Evolutionary conservation across 2,888 invertebrate species (phyloP).

Genomic region (Cyclophora punctaria): DNA sequence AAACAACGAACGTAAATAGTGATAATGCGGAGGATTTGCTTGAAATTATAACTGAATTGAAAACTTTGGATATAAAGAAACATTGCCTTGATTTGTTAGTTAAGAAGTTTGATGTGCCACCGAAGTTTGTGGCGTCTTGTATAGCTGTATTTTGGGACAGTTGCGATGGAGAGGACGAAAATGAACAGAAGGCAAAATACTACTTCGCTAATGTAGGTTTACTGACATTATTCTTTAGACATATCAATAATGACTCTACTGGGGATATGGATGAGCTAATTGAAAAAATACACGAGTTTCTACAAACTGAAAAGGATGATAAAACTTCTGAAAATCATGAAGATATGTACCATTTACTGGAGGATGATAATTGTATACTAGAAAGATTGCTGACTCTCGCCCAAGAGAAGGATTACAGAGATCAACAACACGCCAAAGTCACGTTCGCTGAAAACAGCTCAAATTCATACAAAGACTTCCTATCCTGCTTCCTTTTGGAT

Average conservation of each 20-base stretch:
- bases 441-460: slow-evolving; percentile 71
- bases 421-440: slow-evolving; percentile 64
- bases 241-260: slow-evolving; percentile 43
- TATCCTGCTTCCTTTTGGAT: slow-evolving; percentile 71
- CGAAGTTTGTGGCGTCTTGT: slow-evolving; percentile 74
- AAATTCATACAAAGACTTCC: slow-evolving; percentile 70
- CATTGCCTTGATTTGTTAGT: slow-evolving; percentile 83
- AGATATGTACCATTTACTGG: slow-evolving; percentile 52
- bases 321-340: slow-evolving; percentile 21
- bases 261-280: slow-evolving; percentile 47
- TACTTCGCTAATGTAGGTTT: slow-evolving; percentile 51
- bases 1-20: slow-evolving; percentile 69
- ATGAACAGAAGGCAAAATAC: slow-evolving; percentile 35
- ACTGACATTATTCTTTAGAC: slow-evolving; percentile 49
- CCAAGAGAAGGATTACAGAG: slow-evolving; percentile 58
- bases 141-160: slow-evolving; percentile 65
- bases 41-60: slow-evolving; percentile 77
- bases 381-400: slow-evolving; percentile 78
- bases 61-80: slow-evolving; percentile 81
- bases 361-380: slow-evolving; percentile 76
- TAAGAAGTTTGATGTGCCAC: slow-evolving; percentile 77
- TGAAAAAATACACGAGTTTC: slow-evolving; percentile 33
- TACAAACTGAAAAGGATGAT: slow-evolving; percentile 26
- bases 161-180: slow-evolving; percentile 27
- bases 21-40: slow-evolving; percentile 70